phyloP scores from a whole-genome alignment of 2,888 invertebrate genomes.

The Leptopterna dolabrata region DNA sequence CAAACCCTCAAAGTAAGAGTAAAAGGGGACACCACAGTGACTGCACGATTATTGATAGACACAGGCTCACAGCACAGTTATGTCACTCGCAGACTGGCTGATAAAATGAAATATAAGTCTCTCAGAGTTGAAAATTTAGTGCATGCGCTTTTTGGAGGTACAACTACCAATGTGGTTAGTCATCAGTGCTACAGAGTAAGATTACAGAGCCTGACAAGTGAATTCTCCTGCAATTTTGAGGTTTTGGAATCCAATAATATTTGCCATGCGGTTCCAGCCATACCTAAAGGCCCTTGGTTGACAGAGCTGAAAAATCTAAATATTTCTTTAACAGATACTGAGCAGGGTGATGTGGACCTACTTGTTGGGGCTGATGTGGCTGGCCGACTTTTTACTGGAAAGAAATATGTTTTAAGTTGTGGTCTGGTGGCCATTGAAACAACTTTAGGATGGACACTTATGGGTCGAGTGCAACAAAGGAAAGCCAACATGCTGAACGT shows the following conservation, averaged over 20 bases:
- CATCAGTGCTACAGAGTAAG: slow-evolving; percentile 38
- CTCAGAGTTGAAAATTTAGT: not conserved
- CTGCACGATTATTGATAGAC: slow-evolving; percentile 14
- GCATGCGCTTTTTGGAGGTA: slow-evolving; percentile 35
- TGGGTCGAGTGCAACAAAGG: not conserved
- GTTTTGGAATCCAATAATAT: not conserved
- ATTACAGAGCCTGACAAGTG: slow-evolving; percentile 4
- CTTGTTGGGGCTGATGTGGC: slow-evolving; percentile 43
- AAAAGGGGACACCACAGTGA: not conserved
- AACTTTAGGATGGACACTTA: slow-evolving; percentile 21
- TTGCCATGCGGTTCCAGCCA: not conserved
- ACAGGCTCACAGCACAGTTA: slow-evolving; percentile 26
- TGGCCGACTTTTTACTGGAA: not conserved
- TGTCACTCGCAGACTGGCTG: not conserved
- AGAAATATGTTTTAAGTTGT: not conserved
- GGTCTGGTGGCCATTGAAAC: slow-evolving; percentile 40
- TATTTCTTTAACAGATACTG: not conserved
- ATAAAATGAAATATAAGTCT: not conserved
- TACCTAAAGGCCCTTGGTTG: slow-evolving; percentile 17
- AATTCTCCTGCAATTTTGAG: slow-evolving; percentile 9
- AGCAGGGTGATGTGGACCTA: slow-evolving; percentile 1
- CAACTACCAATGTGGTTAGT: not conserved
- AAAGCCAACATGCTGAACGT: not conserved
- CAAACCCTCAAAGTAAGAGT: not conserved
- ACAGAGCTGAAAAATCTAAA: not conserved